These are phyloP conservation scores for Lasius fuliginosus DNA, from an alignment of 2,888 invertebrate species.

Conservation along the genomic window DNA sequence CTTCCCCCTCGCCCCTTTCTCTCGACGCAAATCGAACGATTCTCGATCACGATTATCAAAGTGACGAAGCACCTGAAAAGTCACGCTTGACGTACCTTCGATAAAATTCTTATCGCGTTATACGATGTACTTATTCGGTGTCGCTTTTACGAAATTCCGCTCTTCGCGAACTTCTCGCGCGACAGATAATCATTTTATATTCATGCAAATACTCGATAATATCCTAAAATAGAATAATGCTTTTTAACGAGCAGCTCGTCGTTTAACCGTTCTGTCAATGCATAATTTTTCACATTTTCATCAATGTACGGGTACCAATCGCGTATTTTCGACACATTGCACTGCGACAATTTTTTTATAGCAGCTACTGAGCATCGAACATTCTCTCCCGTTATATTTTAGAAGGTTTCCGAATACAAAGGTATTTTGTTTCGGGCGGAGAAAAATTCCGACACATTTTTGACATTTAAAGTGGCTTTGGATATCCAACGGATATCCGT, in stretches of 20 bases:
- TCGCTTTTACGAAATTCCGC: constrained; percentile 32
- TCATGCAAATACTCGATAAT: constrained; percentile 1
- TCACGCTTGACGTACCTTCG: constrained; percentile 10
- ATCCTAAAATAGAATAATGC: constrained; percentile 29
- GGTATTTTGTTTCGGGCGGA: too few species aligned
- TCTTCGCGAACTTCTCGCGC: background rate
- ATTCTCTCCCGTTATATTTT: too few species aligned
- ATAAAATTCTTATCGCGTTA: constrained; percentile 30
- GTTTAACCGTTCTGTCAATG: background rate
- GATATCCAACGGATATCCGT: too few species aligned
- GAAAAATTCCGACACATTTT: too few species aligned
- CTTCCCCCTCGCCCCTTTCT: background rate
- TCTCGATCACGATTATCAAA: constrained; percentile 43
- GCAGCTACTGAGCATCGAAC: too few species aligned
- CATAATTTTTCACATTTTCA: too few species aligned
- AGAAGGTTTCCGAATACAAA: too few species aligned
- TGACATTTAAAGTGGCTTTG: too few species aligned
- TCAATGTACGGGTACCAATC: too few species aligned
- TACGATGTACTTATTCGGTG: background rate
- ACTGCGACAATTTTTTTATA: too few species aligned
- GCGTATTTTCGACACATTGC: too few species aligned
- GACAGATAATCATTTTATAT: constrained; percentile 13
- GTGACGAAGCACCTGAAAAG: constrained; percentile 21
- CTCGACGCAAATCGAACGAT: constrained; percentile 33
- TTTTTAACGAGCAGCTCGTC: constrained; percentile 38